These are phyloP conservation scores for Parnassius mnemosyne DNA, from an alignment of 2,888 invertebrate species.

Conservation along the genomic window DNA sequence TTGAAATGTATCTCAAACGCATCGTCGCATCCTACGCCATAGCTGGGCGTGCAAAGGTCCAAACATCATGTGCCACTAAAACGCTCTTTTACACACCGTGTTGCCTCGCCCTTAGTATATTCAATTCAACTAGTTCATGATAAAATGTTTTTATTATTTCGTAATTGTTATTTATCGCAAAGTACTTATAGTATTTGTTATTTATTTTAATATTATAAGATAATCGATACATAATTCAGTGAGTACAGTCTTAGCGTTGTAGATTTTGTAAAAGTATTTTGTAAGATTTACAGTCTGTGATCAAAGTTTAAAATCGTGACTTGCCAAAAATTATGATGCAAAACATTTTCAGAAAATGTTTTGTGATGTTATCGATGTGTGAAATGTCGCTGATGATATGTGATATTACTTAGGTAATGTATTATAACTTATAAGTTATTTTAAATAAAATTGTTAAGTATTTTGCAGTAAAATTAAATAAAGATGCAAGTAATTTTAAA, in stretches of 20 bases:
- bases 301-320: conserved; percentile 30
- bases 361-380: conserved; percentile 17
- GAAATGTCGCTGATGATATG: conserved; percentile 69
- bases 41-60: too few relatives aligned
- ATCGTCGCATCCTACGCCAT: too few relatives aligned
- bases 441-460: conserved; percentile 17
- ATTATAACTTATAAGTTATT: conserved; percentile 7
- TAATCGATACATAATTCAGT: conserved; percentile 1
- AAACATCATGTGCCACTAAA: too few relatives aligned
- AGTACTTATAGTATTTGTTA: conserved; percentile 47
- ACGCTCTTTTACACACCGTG: too few relatives aligned
- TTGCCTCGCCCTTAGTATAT: conserved; percentile 19
- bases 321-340: conserved; percentile 41
- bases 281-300: conserved; percentile 21
- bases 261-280: not conserved
- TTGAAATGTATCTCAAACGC: too few relatives aligned
- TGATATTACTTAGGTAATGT: conserved; percentile 68
- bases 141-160: conserved; percentile 25
- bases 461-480: conserved; percentile 25
- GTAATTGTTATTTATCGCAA: conserved; percentile 45
- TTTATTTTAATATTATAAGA: conserved; percentile 3
- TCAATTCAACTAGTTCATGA: conserved; percentile 33
- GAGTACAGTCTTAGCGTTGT: not conserved
- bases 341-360: conserved; percentile 35
- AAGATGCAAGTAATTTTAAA: conserved; percentile 7